Evolutionary conservation across 2,797 vertebrate species (phyloP).

Genomic region (Crenuchus spilurus): DNA sequence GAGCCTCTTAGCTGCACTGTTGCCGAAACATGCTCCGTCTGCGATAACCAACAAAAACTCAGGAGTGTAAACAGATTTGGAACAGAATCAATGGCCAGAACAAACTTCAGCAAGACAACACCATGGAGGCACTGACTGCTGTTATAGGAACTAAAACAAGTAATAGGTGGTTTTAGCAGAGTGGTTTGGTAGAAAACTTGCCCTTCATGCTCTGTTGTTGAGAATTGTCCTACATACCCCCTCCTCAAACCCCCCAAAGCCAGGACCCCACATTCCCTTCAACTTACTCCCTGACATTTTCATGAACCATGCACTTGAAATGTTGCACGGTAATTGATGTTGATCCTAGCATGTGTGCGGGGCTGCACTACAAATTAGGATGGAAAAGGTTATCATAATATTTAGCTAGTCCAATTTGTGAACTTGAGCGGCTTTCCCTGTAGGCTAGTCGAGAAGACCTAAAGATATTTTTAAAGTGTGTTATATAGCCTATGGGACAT

Average conservation of each 20-base stretch:
- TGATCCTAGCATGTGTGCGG: conserved; percentile 83
- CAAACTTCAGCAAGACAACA: not conserved
- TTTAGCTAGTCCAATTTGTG: conserved; percentile 85
- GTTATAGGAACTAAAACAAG: not conserved
- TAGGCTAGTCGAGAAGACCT: conserved; percentile 73
- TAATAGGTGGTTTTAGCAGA: not conserved
- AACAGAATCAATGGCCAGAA: conserved; percentile 15
- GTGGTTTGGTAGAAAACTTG: conserved; percentile 52
- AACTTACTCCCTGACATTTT: conserved; percentile 83
- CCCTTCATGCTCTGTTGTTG: conserved; percentile 63
- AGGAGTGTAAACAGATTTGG: conserved; percentile 32
- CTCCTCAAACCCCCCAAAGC: conserved; percentile 56
- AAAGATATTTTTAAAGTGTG: conserved; percentile 68
- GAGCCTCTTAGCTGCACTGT: conserved; percentile 48
- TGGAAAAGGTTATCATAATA: conserved; percentile 93
- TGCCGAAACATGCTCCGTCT: conserved; percentile 50
- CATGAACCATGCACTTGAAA: conserved; percentile 83
- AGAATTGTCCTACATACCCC: conserved; percentile 60
- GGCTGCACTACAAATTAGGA: conserved; percentile 87
- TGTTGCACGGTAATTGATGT: conserved; percentile 89
- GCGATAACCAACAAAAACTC: conserved; percentile 45
- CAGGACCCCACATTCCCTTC: conserved; percentile 72
- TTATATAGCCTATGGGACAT: conserved; percentile 30
- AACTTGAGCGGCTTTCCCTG: conserved; percentile 79
- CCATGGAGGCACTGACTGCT: not conserved